Percentiles rank a stretch among this genome's conserved stretches.
These are phyloP conservation scores for Pollimyrus isidori DNA, from an alignment of 2,113 vertebrate genomes.

Conservation along the genomic window DNA sequence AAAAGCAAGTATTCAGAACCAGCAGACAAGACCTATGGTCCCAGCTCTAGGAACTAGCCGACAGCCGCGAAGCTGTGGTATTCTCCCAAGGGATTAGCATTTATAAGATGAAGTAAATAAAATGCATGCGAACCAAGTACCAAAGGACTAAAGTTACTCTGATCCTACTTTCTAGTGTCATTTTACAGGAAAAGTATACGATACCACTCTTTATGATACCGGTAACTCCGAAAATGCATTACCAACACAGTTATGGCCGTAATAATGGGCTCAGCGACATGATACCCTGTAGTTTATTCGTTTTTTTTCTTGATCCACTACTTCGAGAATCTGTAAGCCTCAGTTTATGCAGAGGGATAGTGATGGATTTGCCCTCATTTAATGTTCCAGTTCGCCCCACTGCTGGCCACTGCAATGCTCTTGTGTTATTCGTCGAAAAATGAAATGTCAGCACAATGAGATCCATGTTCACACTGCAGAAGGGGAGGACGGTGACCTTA, in stretches of 20 bases:
- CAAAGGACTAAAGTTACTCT: not conserved
- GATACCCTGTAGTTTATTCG: not conserved
- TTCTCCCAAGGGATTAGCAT: not conserved
- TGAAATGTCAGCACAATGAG: not conserved
- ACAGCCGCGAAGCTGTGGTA: not conserved
- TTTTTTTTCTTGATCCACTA: not conserved
- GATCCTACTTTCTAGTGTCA: not conserved
- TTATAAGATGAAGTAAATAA: not conserved
- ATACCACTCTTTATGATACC: not conserved
- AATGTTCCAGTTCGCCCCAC: not conserved
- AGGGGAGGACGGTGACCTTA: not conserved
- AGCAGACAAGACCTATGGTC: not conserved
- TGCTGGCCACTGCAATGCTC: not conserved
- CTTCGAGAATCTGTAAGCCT: not conserved
- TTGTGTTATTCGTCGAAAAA: not conserved
- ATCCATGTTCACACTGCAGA: not conserved
- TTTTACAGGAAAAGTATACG: not conserved
- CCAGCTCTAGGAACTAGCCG: not conserved
- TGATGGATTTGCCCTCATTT: not conserved
- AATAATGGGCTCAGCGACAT: not conserved
- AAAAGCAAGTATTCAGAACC: not conserved
- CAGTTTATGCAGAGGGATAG: not conserved
- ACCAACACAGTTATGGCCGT: not conserved
- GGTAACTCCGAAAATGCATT: not conserved
- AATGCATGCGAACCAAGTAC: not conserved